These are phyloP conservation scores for Drusus annulatus DNA, from an alignment of 1,140 invertebrate species.

Conservation along the genomic window DNA sequence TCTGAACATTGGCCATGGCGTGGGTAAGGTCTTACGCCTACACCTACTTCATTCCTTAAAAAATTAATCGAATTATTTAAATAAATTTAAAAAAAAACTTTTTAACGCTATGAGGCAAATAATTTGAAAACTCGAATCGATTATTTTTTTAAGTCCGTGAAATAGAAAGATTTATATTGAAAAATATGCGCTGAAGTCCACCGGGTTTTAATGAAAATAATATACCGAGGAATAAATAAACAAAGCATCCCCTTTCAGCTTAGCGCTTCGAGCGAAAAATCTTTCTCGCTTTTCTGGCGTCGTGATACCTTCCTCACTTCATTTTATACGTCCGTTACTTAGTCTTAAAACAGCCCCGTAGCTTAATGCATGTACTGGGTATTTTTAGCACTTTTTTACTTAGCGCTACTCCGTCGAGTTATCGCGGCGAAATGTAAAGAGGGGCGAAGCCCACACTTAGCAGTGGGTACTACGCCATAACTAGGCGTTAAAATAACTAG, in stretches of 20 bases:
- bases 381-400: slow-evolving; percentile 56
- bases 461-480: slow-evolving; percentile 46
- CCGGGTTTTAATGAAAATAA: no score
- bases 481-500: slow-evolving; percentile 57
- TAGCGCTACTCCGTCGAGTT: slow-evolving; percentile 29
- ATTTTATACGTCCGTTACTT: slow-evolving; percentile 57
- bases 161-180: no score
- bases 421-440: slow-evolving; percentile 40
- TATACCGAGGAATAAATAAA: not conserved
- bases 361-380: slow-evolving; percentile 56
- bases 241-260: slow-evolving; percentile 13
- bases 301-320: slow-evolving; percentile 47
- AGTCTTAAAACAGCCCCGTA: slow-evolving; percentile 53
- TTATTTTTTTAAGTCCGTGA: no score
- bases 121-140: no score
- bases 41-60: no score
- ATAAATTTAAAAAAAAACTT: no score
- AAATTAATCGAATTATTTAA: no score
- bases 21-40: no score
- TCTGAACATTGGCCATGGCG: not conserved
- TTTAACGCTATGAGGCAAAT: no score
- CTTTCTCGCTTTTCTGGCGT: slow-evolving; percentile 10
- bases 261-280: slow-evolving; percentile 9
- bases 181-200: no score
- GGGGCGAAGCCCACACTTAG: not conserved